These are phyloP conservation scores for Nyctalus aviator DNA, from an alignment of 2,797 vertebrate species.

Conservation along the genomic window DNA sequence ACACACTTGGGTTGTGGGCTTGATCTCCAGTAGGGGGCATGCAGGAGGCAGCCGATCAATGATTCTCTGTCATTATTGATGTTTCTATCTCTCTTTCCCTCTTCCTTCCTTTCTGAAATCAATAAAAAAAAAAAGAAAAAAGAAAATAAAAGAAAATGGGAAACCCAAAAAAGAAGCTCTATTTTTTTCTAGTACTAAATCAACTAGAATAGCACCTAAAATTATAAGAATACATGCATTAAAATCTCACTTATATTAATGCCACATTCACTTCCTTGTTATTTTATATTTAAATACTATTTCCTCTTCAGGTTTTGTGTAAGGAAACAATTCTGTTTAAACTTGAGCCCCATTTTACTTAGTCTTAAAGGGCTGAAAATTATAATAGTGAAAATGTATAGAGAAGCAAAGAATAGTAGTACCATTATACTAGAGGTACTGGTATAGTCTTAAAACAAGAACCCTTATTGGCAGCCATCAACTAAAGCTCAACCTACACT, in stretches of 20 bases:
- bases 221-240: not conserved
- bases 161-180: not conserved
- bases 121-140: too few species aligned
- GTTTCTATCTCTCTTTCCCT: too few species aligned
- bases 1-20: too few species aligned
- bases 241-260: not conserved
- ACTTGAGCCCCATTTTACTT: not conserved
- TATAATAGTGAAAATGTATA: not conserved
- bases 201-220: not conserved
- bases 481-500: not conserved
- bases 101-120: too few species aligned
- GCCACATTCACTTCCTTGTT: not conserved
- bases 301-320: not conserved
- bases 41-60: too few species aligned
- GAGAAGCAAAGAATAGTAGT: not conserved
- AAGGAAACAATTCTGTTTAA: not conserved
- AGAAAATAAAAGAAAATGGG: not conserved
- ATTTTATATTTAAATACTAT: not conserved
- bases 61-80: too few species aligned
- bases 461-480: not conserved
- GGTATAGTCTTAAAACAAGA: not conserved
- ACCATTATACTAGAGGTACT: too few species aligned
- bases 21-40: too few species aligned
- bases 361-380: not conserved
- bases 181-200: not conserved